Evolutionary conservation across 2,888 invertebrate species (phyloP).

Genomic region (Erynnis tages): DNA sequence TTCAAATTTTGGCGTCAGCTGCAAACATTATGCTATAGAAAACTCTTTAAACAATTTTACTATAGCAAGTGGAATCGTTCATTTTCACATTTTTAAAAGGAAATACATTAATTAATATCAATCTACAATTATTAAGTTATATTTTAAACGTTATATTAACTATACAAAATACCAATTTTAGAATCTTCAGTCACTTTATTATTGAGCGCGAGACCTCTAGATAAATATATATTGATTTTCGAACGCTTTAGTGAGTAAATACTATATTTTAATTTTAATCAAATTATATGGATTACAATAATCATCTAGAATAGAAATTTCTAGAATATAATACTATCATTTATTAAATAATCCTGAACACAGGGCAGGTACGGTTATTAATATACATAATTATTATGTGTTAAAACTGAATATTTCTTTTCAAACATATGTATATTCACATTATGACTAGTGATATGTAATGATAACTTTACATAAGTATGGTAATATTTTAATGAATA

Average conservation of each 20-base stretch:
- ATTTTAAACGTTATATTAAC: neutral
- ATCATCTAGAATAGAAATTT: neutral
- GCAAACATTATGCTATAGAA: no score
- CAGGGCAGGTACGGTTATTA: conserved; percentile 76
- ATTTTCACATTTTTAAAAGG: no score
- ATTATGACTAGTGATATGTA: conserved; percentile 80
- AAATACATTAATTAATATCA: no score
- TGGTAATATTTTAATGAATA: conserved; percentile 54
- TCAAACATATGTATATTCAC: conserved; percentile 45
- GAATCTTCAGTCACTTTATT: neutral
- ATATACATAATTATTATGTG: conserved; percentile 52
- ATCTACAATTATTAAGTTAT: no score
- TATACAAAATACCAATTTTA: neutral
- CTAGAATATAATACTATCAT: conserved; percentile 34
- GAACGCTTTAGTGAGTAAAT: neutral
- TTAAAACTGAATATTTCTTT: conserved; percentile 50
- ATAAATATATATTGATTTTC: neutral
- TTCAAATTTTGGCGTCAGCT: no score
- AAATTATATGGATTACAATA: conserved; percentile 7
- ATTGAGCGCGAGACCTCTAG: neutral
- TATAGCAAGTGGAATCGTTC: no score
- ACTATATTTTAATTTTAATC: neutral
- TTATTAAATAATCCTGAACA: conserved; percentile 60
- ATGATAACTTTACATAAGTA: conserved; percentile 71
- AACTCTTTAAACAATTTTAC: no score